These are phyloP conservation scores for Lagocephalus sceleratus DNA, from an alignment of 2,797 vertebrate genomes.

Conservation along the genomic window DNA sequence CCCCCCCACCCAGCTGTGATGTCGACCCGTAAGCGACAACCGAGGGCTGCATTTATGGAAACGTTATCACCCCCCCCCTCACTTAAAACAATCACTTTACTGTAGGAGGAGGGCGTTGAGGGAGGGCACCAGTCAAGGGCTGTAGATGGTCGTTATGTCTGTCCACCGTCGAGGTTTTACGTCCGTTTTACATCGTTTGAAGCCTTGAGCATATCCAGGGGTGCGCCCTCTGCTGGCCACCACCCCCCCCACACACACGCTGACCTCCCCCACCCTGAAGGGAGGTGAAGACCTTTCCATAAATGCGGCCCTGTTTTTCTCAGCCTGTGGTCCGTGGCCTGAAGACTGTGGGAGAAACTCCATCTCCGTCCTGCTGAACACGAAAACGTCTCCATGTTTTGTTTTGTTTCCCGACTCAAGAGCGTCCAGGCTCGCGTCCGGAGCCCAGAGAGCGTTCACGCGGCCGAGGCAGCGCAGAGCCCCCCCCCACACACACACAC, in stretches of 20 bases:
- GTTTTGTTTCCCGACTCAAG: background rate
- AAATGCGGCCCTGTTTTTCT: conserved; percentile 47
- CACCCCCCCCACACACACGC: background rate
- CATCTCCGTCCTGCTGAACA: conserved; percentile 52
- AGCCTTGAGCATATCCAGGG: too few relatives aligned
- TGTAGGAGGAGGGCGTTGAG: too few relatives aligned
- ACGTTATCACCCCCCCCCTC: conserved; percentile 37
- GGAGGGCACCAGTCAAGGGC: too few relatives aligned
- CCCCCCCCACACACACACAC: conserved; percentile 35
- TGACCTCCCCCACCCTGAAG: background rate
- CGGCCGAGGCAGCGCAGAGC: conserved; percentile 47
- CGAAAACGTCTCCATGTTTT: conserved; percentile 38
- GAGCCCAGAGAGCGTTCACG: conserved; percentile 52
- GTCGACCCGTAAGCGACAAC: conserved; percentile 71
- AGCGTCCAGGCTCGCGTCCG: conserved; percentile 31
- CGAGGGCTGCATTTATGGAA: conserved; percentile 60
- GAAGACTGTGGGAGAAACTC: conserved; percentile 55
- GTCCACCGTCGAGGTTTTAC: too few relatives aligned
- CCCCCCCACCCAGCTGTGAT: conserved; percentile 70
- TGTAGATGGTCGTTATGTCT: too few relatives aligned
- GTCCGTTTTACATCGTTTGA: too few relatives aligned
- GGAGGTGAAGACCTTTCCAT: conserved; percentile 37
- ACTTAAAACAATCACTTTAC: conserved; percentile 22
- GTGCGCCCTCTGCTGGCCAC: background rate
- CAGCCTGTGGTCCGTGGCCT: conserved; percentile 41